These are phyloP conservation scores for Nephrocerus scutellatus DNA, from an alignment of 2,888 invertebrate species.

Conservation along the genomic window DNA sequence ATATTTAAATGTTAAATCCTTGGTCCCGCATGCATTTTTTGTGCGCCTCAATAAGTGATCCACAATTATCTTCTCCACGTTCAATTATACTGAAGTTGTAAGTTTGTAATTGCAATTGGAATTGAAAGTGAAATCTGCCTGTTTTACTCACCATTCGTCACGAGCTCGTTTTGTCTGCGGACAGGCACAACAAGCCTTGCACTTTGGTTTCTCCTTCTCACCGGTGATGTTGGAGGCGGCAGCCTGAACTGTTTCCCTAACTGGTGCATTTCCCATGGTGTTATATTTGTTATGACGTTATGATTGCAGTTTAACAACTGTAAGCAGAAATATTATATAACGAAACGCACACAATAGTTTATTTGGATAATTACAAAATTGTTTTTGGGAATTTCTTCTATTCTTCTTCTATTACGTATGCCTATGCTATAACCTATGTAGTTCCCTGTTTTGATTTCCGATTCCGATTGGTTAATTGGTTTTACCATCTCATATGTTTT, in stretches of 20 bases:
- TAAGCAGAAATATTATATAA: slow-evolving; percentile 5
- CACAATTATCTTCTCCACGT: slow-evolving; percentile 86
- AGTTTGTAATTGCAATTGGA: background rate
- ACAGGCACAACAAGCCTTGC: slow-evolving; percentile 95
- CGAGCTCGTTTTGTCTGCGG: slow-evolving; percentile 88
- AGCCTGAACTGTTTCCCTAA: slow-evolving; percentile 50
- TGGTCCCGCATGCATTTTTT: slow-evolving; percentile 92
- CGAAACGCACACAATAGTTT: no score
- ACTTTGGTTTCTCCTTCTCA: slow-evolving; percentile 61
- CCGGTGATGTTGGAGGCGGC: slow-evolving; percentile 30
- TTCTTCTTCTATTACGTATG: no score
- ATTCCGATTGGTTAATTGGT: no score
- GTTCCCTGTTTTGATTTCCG: no score
- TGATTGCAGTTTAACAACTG: slow-evolving; percentile 20
- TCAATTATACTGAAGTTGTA: slow-evolving; percentile 69
- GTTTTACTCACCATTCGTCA: slow-evolving; percentile 73
- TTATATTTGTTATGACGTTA: slow-evolving; percentile 1
- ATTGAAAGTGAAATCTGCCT: background rate
- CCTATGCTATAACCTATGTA: no score
- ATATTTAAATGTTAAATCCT: slow-evolving; percentile 83
- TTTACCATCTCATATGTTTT: no score
- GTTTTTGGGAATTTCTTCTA: no score
- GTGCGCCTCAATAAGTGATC: slow-evolving; percentile 87
- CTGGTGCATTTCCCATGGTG: slow-evolving; percentile 52
- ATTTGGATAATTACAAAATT: no score